Percentiles rank a stretch among this genome's conserved stretches.
phyloP scores from a whole-genome alignment of 2,113 vertebrate species.

The Gambusia affinis region DNA sequence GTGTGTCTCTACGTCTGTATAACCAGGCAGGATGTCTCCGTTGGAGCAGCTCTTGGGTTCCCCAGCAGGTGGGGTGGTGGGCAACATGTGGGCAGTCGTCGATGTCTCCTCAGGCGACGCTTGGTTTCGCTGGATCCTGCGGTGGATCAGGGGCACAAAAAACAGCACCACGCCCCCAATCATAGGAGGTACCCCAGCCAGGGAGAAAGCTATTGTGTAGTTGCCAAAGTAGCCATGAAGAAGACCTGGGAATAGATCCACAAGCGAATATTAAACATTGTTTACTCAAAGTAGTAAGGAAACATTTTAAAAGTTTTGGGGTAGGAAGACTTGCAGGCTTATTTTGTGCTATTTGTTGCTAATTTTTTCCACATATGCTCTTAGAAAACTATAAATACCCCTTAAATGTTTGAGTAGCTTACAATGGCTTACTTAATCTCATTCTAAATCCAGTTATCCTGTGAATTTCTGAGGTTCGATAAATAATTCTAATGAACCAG shows the following conservation, averaged over 20 bases:
- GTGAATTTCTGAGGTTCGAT: too few relatives aligned
- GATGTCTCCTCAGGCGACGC: constrained; percentile 81
- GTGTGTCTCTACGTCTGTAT: constrained; percentile 87
- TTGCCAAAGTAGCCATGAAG: constrained; percentile 86
- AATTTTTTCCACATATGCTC: too few relatives aligned
- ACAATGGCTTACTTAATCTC: too few relatives aligned
- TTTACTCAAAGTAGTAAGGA: not conserved
- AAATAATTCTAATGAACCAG: too few relatives aligned
- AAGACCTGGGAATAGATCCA: constrained; percentile 81
- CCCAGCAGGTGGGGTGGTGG: constrained; percentile 20
- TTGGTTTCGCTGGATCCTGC: constrained; percentile 80
- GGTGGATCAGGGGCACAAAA: constrained; percentile 89
- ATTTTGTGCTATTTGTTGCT: too few relatives aligned
- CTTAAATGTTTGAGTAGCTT: too few relatives aligned
- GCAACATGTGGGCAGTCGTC: constrained; percentile 87
- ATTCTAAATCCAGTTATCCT: too few relatives aligned
- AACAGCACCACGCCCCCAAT: constrained; percentile 90
- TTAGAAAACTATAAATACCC: too few relatives aligned
- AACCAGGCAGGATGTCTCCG: constrained; percentile 91
- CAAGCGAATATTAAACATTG: not conserved
- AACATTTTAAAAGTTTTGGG: too few relatives aligned
- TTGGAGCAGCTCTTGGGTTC: constrained; percentile 82
- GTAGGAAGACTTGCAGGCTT: too few relatives aligned
- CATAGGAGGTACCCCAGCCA: constrained; percentile 93
- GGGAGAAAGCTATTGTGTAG: constrained; percentile 93